phyloP scores from a whole-genome alignment of 1,140 invertebrate species.

The Scaptomyza montana region DNA sequence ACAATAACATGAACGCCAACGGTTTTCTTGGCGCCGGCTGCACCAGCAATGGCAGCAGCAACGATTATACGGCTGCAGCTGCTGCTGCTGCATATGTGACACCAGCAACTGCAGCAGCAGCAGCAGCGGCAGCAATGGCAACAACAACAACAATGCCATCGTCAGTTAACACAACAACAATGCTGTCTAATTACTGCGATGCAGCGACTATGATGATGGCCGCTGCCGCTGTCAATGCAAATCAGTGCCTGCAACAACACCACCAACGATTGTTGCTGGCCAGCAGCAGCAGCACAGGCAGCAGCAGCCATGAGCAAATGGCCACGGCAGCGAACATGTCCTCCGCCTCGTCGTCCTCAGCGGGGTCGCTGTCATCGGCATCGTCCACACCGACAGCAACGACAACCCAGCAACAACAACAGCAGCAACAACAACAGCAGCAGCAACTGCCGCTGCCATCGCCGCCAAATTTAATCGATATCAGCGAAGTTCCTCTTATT shows the following conservation, averaged over 20 bases:
- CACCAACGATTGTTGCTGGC: constrained; percentile 74
- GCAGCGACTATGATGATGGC: constrained; percentile 83
- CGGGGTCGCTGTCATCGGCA: constrained; percentile 71
- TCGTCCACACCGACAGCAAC: constrained; percentile 70
- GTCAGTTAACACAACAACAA: constrained; percentile 72
- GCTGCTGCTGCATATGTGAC: constrained; percentile 58
- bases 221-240: constrained; percentile 82
- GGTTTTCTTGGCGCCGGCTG: constrained; percentile 54
- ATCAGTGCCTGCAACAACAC: constrained; percentile 82
- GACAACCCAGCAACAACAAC: constrained; percentile 38
- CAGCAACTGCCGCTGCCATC: constrained; percentile 65
- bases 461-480: constrained; percentile 83
- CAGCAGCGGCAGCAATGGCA: constrained; percentile 31
- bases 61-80: constrained; percentile 57
- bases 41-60: constrained; percentile 41
- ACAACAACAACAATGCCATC: constrained; percentile 44
- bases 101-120: constrained; percentile 47
- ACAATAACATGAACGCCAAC: constrained; percentile 59
- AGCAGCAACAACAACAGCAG: constrained; percentile 41
- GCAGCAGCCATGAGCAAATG: constrained; percentile 45
- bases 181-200: constrained; percentile 83
- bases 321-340: constrained; percentile 41
- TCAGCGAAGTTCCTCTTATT: constrained; percentile 84
- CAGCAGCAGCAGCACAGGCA: constrained; percentile 35
- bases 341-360: constrained; percentile 51